phyloP scores from a whole-genome alignment of 1,140 invertebrate species.

The Campoletis sonorensis region DNA sequence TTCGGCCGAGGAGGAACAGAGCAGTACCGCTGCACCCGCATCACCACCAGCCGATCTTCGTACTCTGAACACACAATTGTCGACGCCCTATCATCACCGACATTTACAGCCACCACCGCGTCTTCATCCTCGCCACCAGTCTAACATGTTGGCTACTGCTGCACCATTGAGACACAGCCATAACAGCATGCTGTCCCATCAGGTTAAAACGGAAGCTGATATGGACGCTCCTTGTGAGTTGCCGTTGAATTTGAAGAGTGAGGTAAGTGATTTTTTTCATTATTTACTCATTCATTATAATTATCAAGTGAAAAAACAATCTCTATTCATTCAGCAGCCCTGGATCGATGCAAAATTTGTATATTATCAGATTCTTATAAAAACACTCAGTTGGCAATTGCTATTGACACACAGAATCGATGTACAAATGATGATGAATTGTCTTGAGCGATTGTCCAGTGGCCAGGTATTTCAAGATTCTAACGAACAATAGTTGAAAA shows the following conservation, averaged over 20 bases:
- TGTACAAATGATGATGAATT: too few species aligned
- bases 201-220: constrained; percentile 73
- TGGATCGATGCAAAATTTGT: too few species aligned
- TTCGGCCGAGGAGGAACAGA: constrained; percentile 77
- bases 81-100: constrained; percentile 71
- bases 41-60: constrained; percentile 76
- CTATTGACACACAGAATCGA: too few species aligned
- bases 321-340: too few species aligned
- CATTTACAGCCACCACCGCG: constrained; percentile 63
- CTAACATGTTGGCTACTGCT: constrained; percentile 75
- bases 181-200: constrained; percentile 71
- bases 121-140: constrained; percentile 72
- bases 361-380: too few species aligned
- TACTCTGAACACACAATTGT: constrained; percentile 74
- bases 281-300: not conserved
- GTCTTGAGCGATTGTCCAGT: too few species aligned
- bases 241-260: constrained; percentile 75
- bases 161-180: constrained; percentile 73
- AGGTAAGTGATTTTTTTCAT: constrained; percentile 64
- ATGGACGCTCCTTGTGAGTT: constrained; percentile 74
- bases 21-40: constrained; percentile 76
- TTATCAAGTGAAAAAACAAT: too few species aligned
- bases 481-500: too few species aligned
- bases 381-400: too few species aligned
- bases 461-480: too few species aligned